Percentiles rank a stretch among this genome's conserved stretches.
These are phyloP conservation scores for Lycodopsis pacificus DNA, from an alignment of 2,797 vertebrate species.

Conservation along the genomic window DNA sequence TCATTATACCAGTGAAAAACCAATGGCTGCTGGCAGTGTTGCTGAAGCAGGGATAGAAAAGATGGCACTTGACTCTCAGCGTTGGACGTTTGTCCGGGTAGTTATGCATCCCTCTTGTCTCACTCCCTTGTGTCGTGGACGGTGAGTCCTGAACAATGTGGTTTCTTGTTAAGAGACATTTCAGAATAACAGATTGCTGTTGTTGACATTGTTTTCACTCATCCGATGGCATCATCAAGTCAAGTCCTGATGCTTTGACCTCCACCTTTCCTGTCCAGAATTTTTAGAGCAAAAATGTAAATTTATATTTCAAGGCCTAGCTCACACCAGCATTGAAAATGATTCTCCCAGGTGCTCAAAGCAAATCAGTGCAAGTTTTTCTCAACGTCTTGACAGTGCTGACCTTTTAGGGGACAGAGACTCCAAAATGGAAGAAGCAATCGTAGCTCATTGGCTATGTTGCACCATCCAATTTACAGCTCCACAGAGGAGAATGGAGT, in stretches of 20 bases:
- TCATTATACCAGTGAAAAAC: slow-evolving; percentile 59
- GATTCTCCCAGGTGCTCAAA: background rate
- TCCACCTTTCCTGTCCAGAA: background rate
- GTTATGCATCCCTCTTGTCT: slow-evolving; percentile 2
- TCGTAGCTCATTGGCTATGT: background rate
- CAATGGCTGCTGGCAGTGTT: slow-evolving; percentile 34
- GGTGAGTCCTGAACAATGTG: background rate
- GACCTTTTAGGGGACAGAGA: background rate
- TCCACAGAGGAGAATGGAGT: background rate
- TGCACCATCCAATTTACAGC: background rate
- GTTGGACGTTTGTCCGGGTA: slow-evolving; percentile 16
- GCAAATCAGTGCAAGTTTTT: background rate
- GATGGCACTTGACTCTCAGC: slow-evolving; percentile 7
- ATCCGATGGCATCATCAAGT: background rate
- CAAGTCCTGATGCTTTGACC: background rate
- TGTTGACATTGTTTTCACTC: background rate
- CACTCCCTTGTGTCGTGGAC: slow-evolving; percentile 3
- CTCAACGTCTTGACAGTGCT: background rate
- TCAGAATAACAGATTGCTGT: background rate
- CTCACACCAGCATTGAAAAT: background rate
- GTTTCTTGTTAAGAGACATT: background rate
- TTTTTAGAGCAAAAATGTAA: background rate
- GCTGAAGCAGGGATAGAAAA: slow-evolving; percentile 20
- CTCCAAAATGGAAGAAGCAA: background rate
- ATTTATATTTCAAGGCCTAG: background rate